Evolutionary conservation across 2,797 vertebrate species (phyloP).

Genomic region (Malacoraja senta): DNA sequence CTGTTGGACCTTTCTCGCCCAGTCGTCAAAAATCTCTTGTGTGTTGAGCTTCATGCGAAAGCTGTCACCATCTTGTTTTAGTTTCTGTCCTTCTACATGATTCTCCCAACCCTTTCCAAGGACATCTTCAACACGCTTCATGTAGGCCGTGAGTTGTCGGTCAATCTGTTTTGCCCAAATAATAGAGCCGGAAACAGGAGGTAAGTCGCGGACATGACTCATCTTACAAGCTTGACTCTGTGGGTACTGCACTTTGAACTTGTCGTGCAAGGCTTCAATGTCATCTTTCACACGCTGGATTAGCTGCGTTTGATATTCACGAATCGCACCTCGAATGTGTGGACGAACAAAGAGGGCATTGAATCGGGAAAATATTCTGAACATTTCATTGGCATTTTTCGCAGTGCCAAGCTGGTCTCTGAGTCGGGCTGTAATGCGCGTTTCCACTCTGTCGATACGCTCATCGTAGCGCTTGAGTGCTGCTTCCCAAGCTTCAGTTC

Average conservation of each 20-base stretch:
- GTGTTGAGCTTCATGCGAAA: slow-evolving; percentile 98
- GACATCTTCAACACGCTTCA: slow-evolving; percentile 97
- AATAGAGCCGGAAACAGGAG: slow-evolving; percentile 91
- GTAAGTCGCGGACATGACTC: slow-evolving; percentile 93
- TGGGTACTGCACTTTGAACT: slow-evolving; percentile 98
- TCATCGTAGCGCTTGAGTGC: slow-evolving; percentile 97
- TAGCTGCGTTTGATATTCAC: slow-evolving; percentile 93
- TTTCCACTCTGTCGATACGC: slow-evolving; percentile 93
- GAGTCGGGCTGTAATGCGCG: slow-evolving; percentile 91
- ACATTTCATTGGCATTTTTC: slow-evolving; percentile 99
- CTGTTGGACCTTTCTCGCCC: slow-evolving; percentile 96
- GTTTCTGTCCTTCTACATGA: slow-evolving; percentile 93
- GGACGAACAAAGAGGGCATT: slow-evolving; percentile 94
- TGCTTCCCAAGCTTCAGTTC: slow-evolving; percentile 94
- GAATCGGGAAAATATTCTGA: slow-evolving; percentile 95
- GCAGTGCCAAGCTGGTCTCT: slow-evolving; percentile 93
- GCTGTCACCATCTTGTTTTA: slow-evolving; percentile 98
- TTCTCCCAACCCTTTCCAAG: slow-evolving; percentile 98
- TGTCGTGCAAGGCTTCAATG: slow-evolving; percentile 95
- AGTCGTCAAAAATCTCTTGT: slow-evolving; percentile 98
- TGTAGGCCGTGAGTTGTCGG: slow-evolving; percentile 92
- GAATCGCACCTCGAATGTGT: slow-evolving; percentile 93
- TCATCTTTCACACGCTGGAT: slow-evolving; percentile 98
- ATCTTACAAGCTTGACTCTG: slow-evolving; percentile 98
- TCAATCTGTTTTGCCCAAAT: slow-evolving; percentile 99